These are phyloP conservation scores for Columbina picui DNA, from an alignment of 2,113 vertebrate species.

Conservation along the genomic window DNA sequence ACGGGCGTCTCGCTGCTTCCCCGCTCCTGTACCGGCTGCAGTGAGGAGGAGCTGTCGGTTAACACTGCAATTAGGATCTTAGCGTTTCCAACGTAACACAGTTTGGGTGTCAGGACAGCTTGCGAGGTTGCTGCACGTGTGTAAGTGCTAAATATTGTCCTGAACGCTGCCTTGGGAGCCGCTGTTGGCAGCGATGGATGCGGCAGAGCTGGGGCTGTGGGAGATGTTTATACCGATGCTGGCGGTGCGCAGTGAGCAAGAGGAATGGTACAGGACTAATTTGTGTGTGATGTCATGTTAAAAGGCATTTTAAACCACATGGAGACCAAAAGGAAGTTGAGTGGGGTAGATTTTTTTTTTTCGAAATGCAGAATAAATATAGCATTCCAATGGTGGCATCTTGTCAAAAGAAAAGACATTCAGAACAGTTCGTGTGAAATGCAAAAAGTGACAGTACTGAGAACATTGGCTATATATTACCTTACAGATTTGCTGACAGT, in stretches of 20 bases:
- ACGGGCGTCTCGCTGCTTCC: accelerated
- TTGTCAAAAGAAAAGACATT: neutral
- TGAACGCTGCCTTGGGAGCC: neutral
- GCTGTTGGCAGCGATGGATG: neutral
- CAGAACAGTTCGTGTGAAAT: neutral
- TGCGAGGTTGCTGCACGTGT: neutral
- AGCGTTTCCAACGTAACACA: neutral
- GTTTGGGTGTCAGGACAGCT: neutral
- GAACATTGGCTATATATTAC: neutral
- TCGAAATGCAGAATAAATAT: neutral
- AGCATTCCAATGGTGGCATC: neutral
- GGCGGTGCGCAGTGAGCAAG: neutral
- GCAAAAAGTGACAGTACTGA: neutral
- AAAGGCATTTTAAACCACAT: neutral
- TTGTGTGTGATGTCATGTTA: neutral
- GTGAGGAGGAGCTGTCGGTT: neutral
- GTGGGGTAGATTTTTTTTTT: neutral
- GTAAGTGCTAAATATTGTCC: neutral
- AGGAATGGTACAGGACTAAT: neutral
- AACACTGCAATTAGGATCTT: neutral
- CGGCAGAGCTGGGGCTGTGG: neutral
- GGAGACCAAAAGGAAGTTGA: neutral
- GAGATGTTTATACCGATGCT: neutral
- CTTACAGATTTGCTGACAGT: neutral
- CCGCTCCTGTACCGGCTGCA: neutral